Base-by-base conservation (phyloP, 2,113 vertebrate genomes). In the Seriola aureovittata region DNA sequence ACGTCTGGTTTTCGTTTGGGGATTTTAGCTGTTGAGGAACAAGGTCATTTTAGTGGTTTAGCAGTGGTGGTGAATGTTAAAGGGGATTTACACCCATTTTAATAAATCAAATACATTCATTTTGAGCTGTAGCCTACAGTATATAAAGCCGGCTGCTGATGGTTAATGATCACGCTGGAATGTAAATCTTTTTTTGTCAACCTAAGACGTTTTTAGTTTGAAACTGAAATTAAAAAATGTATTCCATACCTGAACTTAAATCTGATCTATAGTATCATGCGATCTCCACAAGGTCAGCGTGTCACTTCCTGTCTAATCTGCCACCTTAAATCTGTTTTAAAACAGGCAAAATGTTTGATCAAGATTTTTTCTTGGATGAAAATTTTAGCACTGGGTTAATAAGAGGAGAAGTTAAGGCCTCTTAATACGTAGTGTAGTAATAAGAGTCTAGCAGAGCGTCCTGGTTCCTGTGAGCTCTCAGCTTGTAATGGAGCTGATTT, bases 401-500 rank as follows among this genome's bases (percentile, higher is more conserved):
- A 12, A 44, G n/a, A 83, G 34, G 44, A 14, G 34, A 42, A 8
- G 36, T 85, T 46, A 32, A 32, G 50, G 48, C 36, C 62, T 73
- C 11, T 72, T 54, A 23, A 75, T 52, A 70, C 66, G 44, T 12
- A 13, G 50, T 59, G 40, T 74, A 42, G 68, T 23, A 38, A 72
- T 38, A 59, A 69, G 16, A 59, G 67, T 40, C 25, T 17, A 72
- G 68, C 66, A 36, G 65, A 67, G 65, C 63, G 55, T 58, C 76
- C 55, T n/a, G 14, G 42, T 79, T 85, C 77, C 71, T 25, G 60
- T 80, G 75, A 19, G 73, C 71, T 40, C 67, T 83, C 50, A 55
- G 85, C 73, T 71, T 81, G 90, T 85, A 87, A 84, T 76, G 84
- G 88, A 89, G 81, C 78, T 93, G 74, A 82, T 91, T 85, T 86